A percentile compares a stretch with the other conserved stretches of the same genome.
Conservation (phyloP, 53 echinoderm and acorn worm species). For the Temnopleurus reevesii region DNA sequence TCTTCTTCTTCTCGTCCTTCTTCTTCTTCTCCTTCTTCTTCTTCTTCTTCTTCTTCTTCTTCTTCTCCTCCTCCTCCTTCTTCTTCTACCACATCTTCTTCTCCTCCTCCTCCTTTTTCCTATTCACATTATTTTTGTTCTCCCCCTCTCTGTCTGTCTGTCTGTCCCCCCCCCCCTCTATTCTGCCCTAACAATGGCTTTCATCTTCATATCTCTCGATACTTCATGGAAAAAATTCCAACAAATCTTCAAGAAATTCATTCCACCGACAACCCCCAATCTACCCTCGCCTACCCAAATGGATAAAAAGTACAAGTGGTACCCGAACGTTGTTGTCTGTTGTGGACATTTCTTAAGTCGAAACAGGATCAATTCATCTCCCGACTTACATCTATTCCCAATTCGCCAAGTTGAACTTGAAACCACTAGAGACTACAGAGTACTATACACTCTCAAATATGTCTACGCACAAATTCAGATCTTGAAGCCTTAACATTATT, state of each 20-base stretch:
- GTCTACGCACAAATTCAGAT: constrained; percentile 21
- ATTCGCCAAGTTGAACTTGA: constrained; percentile 29
- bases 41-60: not conserved
- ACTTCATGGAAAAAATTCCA: not conserved
- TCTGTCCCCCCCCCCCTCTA: not conserved
- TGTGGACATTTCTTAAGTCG: not conserved
- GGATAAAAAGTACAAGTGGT: constrained; percentile 30
- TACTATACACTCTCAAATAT: constrained; percentile 12
- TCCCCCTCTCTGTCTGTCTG: not conserved
- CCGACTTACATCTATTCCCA: constrained; percentile 26
- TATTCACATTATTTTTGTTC: not conserved
- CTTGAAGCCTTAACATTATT: not conserved
- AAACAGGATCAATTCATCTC: constrained; percentile 25
- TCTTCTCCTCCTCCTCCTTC: not conserved
- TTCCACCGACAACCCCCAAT: not conserved
- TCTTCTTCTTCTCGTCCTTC: not conserved
- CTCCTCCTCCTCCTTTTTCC: not conserved
- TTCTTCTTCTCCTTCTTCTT: not conserved
- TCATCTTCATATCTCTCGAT: not conserved
- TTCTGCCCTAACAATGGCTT: not conserved
- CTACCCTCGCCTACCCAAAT: not conserved
- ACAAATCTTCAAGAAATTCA: not conserved
- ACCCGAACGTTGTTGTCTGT: not conserved
- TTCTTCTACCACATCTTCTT: not conserved
- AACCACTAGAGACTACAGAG: not conserved